Percentiles rank a stretch among this genome's conserved stretches.
phyloP scores from a whole-genome alignment of 2,797 vertebrate genomes.

The Sphenodon punctatus region DNA sequence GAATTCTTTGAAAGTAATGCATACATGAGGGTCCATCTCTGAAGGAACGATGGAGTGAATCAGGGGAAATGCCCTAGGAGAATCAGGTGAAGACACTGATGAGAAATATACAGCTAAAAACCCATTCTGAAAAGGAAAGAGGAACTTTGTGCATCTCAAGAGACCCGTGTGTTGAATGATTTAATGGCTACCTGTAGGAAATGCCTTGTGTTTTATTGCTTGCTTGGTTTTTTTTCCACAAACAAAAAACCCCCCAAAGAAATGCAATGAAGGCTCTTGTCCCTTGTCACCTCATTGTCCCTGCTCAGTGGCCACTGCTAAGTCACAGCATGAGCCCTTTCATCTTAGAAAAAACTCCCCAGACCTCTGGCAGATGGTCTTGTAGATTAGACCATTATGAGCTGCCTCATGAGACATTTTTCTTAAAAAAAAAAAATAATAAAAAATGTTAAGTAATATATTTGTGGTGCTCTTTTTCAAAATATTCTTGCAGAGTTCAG shows the following conservation, averaged over 20 bases:
- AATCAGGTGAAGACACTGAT: slow-evolving; percentile 71
- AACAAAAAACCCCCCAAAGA: too few relatives aligned
- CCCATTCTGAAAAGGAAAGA: slow-evolving; percentile 73
- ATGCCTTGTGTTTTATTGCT: slow-evolving; percentile 78
- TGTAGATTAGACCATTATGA: neutral
- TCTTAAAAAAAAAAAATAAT: neutral
- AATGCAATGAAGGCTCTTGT: slow-evolving; percentile 13
- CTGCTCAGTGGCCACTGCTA: neutral
- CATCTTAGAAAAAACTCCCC: neutral
- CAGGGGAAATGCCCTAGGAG: slow-evolving; percentile 60
- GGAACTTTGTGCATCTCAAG: slow-evolving; percentile 51
- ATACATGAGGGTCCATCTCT: slow-evolving; percentile 66
- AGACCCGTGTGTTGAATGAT: slow-evolving; percentile 75
- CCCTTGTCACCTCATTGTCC: slow-evolving; percentile 17
- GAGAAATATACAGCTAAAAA: slow-evolving; percentile 67
- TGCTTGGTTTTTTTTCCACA: slow-evolving; percentile 50
- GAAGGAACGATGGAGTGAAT: slow-evolving; percentile 38
- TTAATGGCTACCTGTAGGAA: slow-evolving; percentile 83
- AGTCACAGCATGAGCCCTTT: neutral
- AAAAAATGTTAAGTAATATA: fast-evolving
- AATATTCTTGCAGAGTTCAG: neutral
- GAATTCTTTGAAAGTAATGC: slow-evolving; percentile 71
- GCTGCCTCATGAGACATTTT: fast-evolving
- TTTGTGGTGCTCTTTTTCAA: neutral
- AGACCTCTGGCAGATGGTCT: neutral